Base-by-base conservation (phyloP, 2,888 invertebrate genomes). In the Harpagoxenus sublaevis region DNA sequence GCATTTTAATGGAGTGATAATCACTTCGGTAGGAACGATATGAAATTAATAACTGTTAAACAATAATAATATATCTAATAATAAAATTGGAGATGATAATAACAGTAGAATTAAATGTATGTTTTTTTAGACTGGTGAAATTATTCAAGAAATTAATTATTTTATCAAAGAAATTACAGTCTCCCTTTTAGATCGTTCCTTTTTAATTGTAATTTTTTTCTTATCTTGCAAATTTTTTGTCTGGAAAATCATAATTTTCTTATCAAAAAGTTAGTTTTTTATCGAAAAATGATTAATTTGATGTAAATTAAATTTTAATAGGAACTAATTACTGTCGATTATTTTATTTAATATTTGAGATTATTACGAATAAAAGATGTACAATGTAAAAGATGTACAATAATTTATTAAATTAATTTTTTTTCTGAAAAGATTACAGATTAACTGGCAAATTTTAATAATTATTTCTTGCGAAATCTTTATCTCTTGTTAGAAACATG, bases 31-130 rank as follows among this genome's bases (percentile, higher is more conserved):
- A 51, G 18, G 15, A 63, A 63, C 9, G 4, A 60, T n/a, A 3
- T 45, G 62, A 39, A 35, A 75, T 35, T 31, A 57, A 57, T 55
- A 28, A 57, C 15, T 68, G 70, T 2, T 63, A 51, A n/a, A 39
- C 15, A 15, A 53, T 3, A 23, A 53, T 39, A 12, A 39, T 55
- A 15, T n/a, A 39, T 10, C 23, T 23, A 23, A 23, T 53, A 53
- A n/a, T 23, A 15, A 15, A 18, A 28, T 39, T 8, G 6, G 0
- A 39, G 9, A 42, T 15, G 0, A 35, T 39, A 23, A 35, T 10
- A 35, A 8, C n/a, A 18, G 23, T n/a, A 31, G 4, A 51, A 28
- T 45, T 48, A 18, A 51, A 8, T 31, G 31, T 35, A 5, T 35
- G 1, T 23, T 45, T 23, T 45, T 45, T 60, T 23, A 39, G 23